Evolutionary conservation across 2,888 invertebrate genomes (phyloP), one percentile per base, ranked within the genome.

Genomic region (Spodoptera picta): DNA sequence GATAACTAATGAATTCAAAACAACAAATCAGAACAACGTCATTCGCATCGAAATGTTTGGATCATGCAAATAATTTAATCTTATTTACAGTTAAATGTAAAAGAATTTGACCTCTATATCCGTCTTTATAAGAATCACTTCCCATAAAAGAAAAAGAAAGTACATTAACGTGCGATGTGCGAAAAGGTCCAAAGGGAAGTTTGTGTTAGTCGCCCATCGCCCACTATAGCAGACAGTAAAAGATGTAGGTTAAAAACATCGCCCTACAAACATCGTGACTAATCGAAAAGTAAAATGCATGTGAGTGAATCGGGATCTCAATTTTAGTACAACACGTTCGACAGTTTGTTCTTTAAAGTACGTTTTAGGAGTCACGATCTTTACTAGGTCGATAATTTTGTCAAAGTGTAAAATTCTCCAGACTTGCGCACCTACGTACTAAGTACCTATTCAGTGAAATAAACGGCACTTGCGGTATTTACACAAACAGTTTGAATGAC

Each of bases 101-200:
- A 55, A 61, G 36, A 60, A 69, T 46, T 41, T 46, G 53, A 43
- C 56, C 47, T 27, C 50, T 23, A 44, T 61, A 61, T 48, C 19
- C 19, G 23, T 11, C 59, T 64, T 73, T 73, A 65, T 73, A 53
- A 43, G 64, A 56, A 61, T 48, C 64, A 14, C 44, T 44, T 36
- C 7, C 61, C 60, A 59, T 65, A 61, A 61, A 69, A 59, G 52
- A 44, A 73, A 71, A 68, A 71, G 69, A 69, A 73, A 73, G 72
- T 73, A 54, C 63, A 67, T 60, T 53, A 59, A 64, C 42, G n/a
- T n/a, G n/a, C n/a, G 23, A 49, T 68, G 58, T 73, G 68, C 72
- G 49, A 73, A 73, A 73, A 69, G 65, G 64, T 56, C 14, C 43
- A 47, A 59, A 73, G 73, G 73, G 73, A 73, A 56, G 69, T 61